Conservation (phyloP, 2,888 invertebrate genomes). For the Boloria selene region DNA sequence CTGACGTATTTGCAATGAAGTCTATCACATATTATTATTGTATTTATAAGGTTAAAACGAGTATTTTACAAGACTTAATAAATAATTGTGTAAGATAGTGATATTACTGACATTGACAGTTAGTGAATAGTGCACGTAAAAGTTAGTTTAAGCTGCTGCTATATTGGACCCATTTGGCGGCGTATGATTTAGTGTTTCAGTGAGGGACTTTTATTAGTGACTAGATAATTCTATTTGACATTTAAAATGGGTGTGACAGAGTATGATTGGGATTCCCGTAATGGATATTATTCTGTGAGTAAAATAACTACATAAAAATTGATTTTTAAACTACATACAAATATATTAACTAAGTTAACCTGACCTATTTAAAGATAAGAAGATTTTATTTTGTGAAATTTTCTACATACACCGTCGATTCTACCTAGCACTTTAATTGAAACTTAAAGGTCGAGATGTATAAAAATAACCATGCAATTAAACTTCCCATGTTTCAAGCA, state of each 20-base stretch:
- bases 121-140: slow-evolving; percentile 46
- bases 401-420: slow-evolving; percentile 26
- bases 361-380: not conserved
- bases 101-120: slow-evolving; percentile 50
- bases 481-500: slow-evolving; percentile 21
- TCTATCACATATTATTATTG: slow-evolving; percentile 58
- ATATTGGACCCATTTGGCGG: slow-evolving; percentile 42
- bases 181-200: slow-evolving; percentile 39
- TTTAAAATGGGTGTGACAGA: slow-evolving; percentile 78
- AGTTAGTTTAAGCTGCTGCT: slow-evolving; percentile 29
- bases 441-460: slow-evolving; percentile 37
- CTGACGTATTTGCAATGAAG: slow-evolving; percentile 61
- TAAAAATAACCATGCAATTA: slow-evolving; percentile 43
- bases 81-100: slow-evolving; percentile 72
- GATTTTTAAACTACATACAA: slow-evolving; percentile 17
- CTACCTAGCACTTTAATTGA: slow-evolving; percentile 34
- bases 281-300: slow-evolving; percentile 78
- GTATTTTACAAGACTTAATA: slow-evolving; percentile 59
- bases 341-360: too few species aligned
- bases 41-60: slow-evolving; percentile 56
- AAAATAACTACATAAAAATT: slow-evolving; percentile 12
- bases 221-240: slow-evolving; percentile 47
- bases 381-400: slow-evolving; percentile 16
- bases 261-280: slow-evolving; percentile 76
- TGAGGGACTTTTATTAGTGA: slow-evolving; percentile 50